Conservation (phyloP, 2,113 vertebrate species). For the Anguilla rostrata region DNA sequence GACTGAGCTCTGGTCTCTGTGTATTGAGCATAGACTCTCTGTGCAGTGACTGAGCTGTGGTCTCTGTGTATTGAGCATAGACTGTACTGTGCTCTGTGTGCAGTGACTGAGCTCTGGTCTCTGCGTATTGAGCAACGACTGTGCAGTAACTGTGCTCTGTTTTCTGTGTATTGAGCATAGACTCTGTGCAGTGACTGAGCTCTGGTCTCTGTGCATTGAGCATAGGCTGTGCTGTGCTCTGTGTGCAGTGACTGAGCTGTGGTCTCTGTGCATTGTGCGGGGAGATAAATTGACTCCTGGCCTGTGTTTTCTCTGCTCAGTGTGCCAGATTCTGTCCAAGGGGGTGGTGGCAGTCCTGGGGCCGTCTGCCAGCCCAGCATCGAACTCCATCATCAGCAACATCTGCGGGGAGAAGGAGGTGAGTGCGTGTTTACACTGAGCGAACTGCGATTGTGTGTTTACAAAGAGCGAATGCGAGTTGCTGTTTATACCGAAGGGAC, state of each 20-base stretch:
- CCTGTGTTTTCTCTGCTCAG: slow-evolving; percentile 59
- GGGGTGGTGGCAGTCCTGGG: slow-evolving; percentile 94
- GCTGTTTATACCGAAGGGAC: neutral
- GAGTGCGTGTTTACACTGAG: slow-evolving; percentile 54
- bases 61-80: neutral
- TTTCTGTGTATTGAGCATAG: neutral
- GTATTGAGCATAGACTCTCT: neutral
- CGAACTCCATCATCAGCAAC: slow-evolving; percentile 99
- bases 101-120: too few species aligned
- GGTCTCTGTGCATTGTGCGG: neutral
- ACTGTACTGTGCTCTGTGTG: too few species aligned
- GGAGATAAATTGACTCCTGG: neutral
- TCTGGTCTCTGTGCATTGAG: neutral
- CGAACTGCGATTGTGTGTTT: neutral
- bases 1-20: neutral
- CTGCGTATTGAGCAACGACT: too few species aligned
- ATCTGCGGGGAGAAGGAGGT: slow-evolving; percentile 99
- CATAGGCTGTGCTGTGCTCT: neutral
- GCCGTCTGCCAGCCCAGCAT: slow-evolving; percentile 94
- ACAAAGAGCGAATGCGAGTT: neutral
- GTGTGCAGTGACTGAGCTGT: neutral
- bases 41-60: neutral
- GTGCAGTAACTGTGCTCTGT: neutral
- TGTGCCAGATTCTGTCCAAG: slow-evolving; percentile 98
- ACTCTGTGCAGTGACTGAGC: neutral